Conservation (phyloP, 2,888 invertebrate genomes). For the Elysia crispata region DNA sequence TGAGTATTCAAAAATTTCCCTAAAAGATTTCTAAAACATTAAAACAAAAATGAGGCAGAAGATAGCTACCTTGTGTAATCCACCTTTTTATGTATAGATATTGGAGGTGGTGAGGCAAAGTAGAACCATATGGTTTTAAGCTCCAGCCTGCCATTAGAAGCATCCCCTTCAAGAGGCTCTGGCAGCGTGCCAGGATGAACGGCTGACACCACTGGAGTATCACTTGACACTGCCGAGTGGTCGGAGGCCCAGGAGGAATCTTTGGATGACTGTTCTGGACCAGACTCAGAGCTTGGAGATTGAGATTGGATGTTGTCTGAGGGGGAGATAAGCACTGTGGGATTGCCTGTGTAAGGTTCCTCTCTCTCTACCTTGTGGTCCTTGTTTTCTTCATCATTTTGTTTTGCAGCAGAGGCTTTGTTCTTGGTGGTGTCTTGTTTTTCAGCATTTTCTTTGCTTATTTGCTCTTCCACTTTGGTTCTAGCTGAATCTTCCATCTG, state of each 20-base stretch:
- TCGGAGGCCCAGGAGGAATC: slow-evolving; percentile 62
- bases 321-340: not conserved
- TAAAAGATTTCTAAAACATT: no score
- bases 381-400: no score
- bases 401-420: no score
- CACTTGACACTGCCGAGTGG: slow-evolving; percentile 36
- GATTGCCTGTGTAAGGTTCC: not conserved
- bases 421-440: no score
- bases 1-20: no score
- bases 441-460: no score
- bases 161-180: slow-evolving; percentile 74
- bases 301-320: not conserved
- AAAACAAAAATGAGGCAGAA: not conserved
- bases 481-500: slow-evolving; percentile 59
- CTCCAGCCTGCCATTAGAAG: slow-evolving; percentile 90
- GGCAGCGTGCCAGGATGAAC: slow-evolving; percentile 40
- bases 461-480: slow-evolving; percentile 53
- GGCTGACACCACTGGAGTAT: slow-evolving; percentile 44
- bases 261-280: slow-evolving; percentile 17
- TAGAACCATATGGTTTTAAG: slow-evolving; percentile 96
- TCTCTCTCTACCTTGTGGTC: no score
- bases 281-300: slow-evolving; percentile 35
- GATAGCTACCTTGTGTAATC: slow-evolving; percentile 87
- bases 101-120: slow-evolving; percentile 96
- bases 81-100: slow-evolving; percentile 94